Evolutionary conservation across 2,113 vertebrate genomes (phyloP), one percentile per base, ranked within the genome.

Genomic region (Paraplagusia blochii): DNA sequence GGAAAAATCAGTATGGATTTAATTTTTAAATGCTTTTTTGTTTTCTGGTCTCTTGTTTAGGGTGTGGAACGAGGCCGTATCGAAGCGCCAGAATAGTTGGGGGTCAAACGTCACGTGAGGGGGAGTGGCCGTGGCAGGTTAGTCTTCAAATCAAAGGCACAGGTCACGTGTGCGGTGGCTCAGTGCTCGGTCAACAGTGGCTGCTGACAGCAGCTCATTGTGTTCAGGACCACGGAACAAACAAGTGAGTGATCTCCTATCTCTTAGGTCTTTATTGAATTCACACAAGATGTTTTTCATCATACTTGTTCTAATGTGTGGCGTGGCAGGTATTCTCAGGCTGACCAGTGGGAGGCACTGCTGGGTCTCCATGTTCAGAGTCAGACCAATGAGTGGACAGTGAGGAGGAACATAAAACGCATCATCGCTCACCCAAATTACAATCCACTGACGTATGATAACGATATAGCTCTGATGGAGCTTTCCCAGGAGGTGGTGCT

Each of bases 301-400:
- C 38, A 11, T 12, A 38, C 36, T 38, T 38, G 3, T 38, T 10
- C 36, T 9, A 36, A 36, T 7, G 6, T 36, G n/a, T 29, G 3
- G 22, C 3, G 22, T n/a, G 22, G 15, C 73, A 88, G 88, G 52
- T 83, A 80, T 46, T 83, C 84, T 0, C 61, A 63, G 3, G 59
- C 86, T 1, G 64, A 43, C 12, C 11, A 76, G 8, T 96, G 94
- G 94, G 91, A 89, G 0, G 94, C 90, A 16, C 81, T 84, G 51
- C 63, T 95, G 63, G 95, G 95, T 0, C 89, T 95, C 11, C 93
- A 89, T 0, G 47, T 86, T 68, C 93, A 95, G 71, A 69, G 84
- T 40, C 72, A 53, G 60, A 61, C 84, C 53, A 88, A 29, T 12
- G 62, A 66, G 0, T 73, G 60, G 19, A 69, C 65, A 0, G 86